Evolutionary conservation across 2,888 invertebrate genomes (phyloP).

Genomic region (Parasteatoda lunata): DNA sequence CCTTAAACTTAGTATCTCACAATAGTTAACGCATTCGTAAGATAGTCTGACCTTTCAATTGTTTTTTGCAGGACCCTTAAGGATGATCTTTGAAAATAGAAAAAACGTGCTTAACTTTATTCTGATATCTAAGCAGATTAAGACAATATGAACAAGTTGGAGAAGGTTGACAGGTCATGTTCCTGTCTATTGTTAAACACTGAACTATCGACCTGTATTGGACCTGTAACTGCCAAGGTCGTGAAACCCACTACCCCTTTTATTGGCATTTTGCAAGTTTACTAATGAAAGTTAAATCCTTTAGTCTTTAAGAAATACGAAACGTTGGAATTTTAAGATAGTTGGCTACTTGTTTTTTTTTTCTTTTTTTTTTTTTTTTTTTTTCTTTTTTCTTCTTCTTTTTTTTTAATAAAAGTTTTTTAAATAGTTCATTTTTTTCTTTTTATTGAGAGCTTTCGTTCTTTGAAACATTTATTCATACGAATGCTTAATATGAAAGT

Average conservation of each 20-base stretch:
- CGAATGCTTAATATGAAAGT: no score
- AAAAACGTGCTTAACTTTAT: neutral
- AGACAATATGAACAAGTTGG: constrained; percentile 51
- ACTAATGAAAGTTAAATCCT: constrained; percentile 48
- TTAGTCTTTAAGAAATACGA: neutral
- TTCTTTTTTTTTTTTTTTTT: no score
- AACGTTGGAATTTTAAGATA: no score
- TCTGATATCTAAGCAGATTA: constrained; percentile 33
- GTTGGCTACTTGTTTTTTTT: no score
- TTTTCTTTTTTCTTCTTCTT: no score
- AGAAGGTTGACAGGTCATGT: constrained; percentile 41
- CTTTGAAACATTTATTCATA: no score
- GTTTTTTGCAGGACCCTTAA: neutral
- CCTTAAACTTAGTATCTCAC: no score
- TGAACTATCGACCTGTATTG: constrained; percentile 43
- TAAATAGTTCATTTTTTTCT: no score
- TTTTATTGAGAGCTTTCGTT: no score
- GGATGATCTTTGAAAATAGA: neutral
- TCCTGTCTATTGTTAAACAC: constrained; percentile 47
- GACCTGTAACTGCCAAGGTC: constrained; percentile 20
- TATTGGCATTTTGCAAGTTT: constrained; percentile 53
- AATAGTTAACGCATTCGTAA: no score
- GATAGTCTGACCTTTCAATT: no score
- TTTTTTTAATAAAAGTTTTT: no score
- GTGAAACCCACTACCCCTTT: constrained; percentile 52